Percentiles rank a stretch among this genome's conserved stretches.
phyloP scores from a whole-genome alignment of 2,888 invertebrate species.

The Diplolepis rosae region DNA sequence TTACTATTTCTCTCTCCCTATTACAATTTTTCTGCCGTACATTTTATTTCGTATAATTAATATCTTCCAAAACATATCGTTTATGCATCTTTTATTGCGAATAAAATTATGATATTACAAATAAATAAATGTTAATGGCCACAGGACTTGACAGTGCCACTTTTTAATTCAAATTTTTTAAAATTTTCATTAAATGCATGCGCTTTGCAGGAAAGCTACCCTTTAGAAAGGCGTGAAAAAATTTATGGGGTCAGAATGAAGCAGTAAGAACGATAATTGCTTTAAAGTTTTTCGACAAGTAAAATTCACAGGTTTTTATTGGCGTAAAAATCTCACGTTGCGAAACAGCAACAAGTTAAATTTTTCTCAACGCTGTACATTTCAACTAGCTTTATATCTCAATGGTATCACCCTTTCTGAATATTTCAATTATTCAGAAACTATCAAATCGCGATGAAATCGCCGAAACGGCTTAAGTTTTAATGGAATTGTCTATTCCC shows the following conservation, averaged over 20 bases:
- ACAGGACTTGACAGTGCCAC: too few relatives aligned
- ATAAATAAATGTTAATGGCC: too few relatives aligned
- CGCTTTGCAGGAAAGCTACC: not conserved
- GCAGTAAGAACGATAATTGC: conserved; percentile 9
- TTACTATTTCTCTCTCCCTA: too few relatives aligned
- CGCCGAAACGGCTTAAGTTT: conserved; percentile 47
- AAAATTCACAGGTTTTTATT: conserved; percentile 3
- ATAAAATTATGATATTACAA: too few relatives aligned
- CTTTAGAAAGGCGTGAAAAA: not conserved
- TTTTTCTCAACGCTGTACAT: not conserved
- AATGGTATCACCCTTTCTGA: conserved; percentile 26
- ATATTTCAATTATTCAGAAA: conserved; percentile 50
- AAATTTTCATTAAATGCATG: not conserved
- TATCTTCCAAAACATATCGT: too few relatives aligned
- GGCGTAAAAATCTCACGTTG: conserved; percentile 26
- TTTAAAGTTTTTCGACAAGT: not conserved
- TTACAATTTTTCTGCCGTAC: too few relatives aligned
- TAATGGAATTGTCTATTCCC: conserved; percentile 47
- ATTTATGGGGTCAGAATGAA: not conserved
- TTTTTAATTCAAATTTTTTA: too few relatives aligned
- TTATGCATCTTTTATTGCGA: too few relatives aligned
- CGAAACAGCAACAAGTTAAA: conserved; percentile 5
- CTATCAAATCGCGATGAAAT: conserved; percentile 51
- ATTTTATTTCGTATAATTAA: too few relatives aligned
- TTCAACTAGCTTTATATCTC: not conserved